Evolutionary conservation across 2,113 vertebrate species (phyloP).

Genomic region (Lepus timidus): DNA sequence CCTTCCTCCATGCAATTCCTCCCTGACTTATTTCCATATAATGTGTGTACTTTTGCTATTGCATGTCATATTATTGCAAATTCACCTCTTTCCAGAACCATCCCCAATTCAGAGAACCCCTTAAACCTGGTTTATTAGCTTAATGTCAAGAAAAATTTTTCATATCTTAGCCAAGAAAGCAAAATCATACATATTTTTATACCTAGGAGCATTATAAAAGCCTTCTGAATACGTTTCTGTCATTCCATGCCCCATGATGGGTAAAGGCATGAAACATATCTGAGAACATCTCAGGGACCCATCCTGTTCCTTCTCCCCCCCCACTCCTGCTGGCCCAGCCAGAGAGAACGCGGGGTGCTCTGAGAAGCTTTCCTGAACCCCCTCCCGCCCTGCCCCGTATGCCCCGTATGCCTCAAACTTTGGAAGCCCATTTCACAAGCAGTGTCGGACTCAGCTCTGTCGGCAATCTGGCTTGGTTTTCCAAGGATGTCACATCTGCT

Average conservation of each 20-base stretch:
- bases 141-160: neutral
- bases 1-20: neutral
- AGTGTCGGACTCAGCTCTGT: neutral
- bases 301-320: conserved; percentile 4
- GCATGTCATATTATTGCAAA: neutral
- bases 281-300: conserved; percentile 58
- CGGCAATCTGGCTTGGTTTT: conserved; percentile 38
- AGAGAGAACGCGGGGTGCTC: neutral
- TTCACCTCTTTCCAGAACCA: neutral
- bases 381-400: no score
- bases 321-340: neutral
- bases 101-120: neutral
- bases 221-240: conserved; percentile 50
- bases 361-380: neutral
- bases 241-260: conserved; percentile 72
- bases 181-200: neutral
- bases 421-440: neutral
- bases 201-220: neutral
- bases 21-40: neutral
- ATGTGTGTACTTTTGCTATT: neutral
- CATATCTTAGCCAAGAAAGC: neutral
- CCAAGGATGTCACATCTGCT: conserved; percentile 76
- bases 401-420: neutral
- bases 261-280: conserved; percentile 53
- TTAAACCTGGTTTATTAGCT: neutral